Percentiles rank a stretch among this genome's conserved stretches.
Conservation (phyloP, 2,888 invertebrate species). For the Spatulosminthurus flaviceps region DNA sequence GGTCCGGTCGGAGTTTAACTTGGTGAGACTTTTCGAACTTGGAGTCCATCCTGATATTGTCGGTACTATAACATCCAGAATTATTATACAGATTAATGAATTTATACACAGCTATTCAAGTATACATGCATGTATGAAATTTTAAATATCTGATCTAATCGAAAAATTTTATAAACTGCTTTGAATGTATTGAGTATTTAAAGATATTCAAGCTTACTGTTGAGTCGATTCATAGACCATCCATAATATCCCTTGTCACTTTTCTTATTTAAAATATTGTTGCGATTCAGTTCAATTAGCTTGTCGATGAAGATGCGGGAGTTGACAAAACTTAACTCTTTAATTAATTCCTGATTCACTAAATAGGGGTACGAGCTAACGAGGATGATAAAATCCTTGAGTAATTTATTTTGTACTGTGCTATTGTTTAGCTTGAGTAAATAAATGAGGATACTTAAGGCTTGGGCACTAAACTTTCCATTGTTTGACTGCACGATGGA, state of each 20-base stretch:
- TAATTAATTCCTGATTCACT: constrained; percentile 47
- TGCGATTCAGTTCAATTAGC: constrained; percentile 44
- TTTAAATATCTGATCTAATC: too few species aligned
- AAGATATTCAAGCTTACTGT: constrained; percentile 35
- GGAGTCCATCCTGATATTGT: constrained; percentile 45
- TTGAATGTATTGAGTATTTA: too few species aligned
- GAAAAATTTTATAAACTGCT: too few species aligned
- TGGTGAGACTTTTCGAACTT: constrained; percentile 44
- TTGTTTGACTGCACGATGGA: constrained; percentile 40
- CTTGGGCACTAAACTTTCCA: constrained; percentile 45
- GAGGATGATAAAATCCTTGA: constrained; percentile 37
- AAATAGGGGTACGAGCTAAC: constrained; percentile 43
- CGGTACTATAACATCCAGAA: constrained; percentile 38
- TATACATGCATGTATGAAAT: too few species aligned
- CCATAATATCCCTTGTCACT: constrained; percentile 46
- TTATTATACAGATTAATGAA: too few species aligned
- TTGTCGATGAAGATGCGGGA: constrained; percentile 47
- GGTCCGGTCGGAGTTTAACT: constrained; percentile 43
- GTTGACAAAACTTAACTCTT: constrained; percentile 47
- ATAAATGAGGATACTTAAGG: constrained; percentile 34
- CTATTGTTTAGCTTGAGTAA: constrained; percentile 46
- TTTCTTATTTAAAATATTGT: constrained; percentile 46
- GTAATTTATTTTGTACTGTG: constrained; percentile 45
- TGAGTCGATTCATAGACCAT: constrained; percentile 45
- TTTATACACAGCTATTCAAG: too few species aligned